Evolutionary conservation across 1,140 invertebrate species (phyloP).

Genomic region (Drosophila setifemur): DNA sequence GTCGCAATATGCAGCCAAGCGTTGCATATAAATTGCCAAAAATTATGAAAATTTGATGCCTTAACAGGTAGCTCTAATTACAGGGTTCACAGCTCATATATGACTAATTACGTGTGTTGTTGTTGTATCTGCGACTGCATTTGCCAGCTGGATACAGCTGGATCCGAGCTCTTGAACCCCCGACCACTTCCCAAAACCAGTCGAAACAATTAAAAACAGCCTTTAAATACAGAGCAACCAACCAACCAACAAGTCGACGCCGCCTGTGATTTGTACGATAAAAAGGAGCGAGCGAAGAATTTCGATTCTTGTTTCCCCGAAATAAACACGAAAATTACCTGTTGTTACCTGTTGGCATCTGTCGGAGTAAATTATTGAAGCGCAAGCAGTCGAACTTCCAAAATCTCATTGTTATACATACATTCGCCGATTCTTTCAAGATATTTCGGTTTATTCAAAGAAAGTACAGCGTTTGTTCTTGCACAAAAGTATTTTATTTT

Average conservation of each 20-base stretch:
- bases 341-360: slow-evolving; percentile 19
- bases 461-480: no score
- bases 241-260: no score
- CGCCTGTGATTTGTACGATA: slow-evolving; percentile 39
- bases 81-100: slow-evolving; percentile 53
- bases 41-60: slow-evolving; percentile 50
- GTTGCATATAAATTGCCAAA: slow-evolving; percentile 69
- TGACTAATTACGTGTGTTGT: slow-evolving; percentile 14
- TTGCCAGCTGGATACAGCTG: slow-evolving; percentile 33
- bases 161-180: slow-evolving; percentile 24
- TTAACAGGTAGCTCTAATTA: slow-evolving; percentile 67
- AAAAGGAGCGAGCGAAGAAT: slow-evolving; percentile 25
- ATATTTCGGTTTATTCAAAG: no score
- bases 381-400: not conserved
- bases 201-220: slow-evolving; percentile 38
- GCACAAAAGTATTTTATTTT: no score
- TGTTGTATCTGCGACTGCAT: slow-evolving; percentile 23
- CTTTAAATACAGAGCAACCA: slow-evolving; percentile 39
- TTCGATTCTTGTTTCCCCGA: slow-evolving; percentile 17
- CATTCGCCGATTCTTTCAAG: no score
- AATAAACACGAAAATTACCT: slow-evolving; percentile 39
- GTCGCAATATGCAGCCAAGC: slow-evolving; percentile 52
- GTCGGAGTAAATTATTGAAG: slow-evolving; percentile 24
- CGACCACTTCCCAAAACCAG: slow-evolving; percentile 27
- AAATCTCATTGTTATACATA: not conserved